A percentile compares a stretch with the other conserved stretches of the same genome.
phyloP scores from a whole-genome alignment of 64 coral and sea anemone species.

The Montipora cactus region DNA sequence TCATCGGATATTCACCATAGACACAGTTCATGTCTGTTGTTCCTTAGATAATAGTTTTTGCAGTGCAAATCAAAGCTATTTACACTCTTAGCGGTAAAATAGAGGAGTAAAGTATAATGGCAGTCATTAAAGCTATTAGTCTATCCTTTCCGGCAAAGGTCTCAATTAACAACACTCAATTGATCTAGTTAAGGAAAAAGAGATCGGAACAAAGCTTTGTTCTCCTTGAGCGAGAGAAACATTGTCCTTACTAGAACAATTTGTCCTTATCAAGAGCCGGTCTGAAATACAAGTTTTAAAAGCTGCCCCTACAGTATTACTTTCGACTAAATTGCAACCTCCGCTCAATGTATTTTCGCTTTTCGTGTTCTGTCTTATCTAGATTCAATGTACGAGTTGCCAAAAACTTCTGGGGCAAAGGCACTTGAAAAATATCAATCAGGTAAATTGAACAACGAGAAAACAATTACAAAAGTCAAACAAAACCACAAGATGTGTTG shows the following conservation, averaged over 20 bases:
- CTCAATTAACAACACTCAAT: not conserved
- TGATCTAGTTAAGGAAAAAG: no score
- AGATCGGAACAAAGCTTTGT: no score
- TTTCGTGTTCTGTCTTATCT: no score
- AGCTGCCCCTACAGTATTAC: not conserved
- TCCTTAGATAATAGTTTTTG: not conserved
- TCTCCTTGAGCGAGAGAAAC: no score
- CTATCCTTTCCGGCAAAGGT: not conserved
- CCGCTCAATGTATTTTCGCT: no score
- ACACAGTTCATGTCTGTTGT: not conserved
- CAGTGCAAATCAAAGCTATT: conserved; percentile 22
- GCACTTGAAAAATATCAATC: conserved; percentile 7
- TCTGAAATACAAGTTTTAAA: not conserved
- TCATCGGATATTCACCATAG: not conserved
- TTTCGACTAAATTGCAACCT: no score
- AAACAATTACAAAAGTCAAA: conserved; percentile 15
- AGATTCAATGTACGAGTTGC: not conserved
- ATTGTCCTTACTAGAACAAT: no score
- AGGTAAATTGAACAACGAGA: not conserved
- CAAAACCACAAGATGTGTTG: not conserved
- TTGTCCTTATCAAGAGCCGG: no score
- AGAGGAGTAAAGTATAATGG: conserved; percentile 6
- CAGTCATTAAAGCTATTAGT: conserved; percentile 26
- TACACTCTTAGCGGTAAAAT: conserved; percentile 8
- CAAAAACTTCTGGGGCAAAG: not conserved